phyloP scores from a whole-genome alignment of 2,113 vertebrate species.

The Toxotes chatareus region DNA sequence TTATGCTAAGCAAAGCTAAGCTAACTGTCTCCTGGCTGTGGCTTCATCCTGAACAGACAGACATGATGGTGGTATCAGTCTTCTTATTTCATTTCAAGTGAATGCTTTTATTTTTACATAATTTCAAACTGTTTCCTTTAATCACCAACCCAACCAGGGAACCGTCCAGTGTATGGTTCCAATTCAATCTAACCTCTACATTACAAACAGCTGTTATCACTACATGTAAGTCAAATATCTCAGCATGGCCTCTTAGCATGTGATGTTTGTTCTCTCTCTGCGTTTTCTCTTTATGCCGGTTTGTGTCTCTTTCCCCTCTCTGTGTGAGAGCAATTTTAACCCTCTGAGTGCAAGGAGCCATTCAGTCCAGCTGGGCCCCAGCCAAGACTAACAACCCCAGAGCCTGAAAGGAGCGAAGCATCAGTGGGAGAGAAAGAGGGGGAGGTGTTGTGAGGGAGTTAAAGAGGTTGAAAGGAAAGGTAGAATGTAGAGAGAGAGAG shows the following conservation, averaged over 20 bases:
- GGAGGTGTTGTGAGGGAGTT: slow-evolving; percentile 36
- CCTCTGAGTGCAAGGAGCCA: slow-evolving; percentile 38
- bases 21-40: not conserved
- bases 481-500: slow-evolving; percentile 11
- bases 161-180: not conserved
- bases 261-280: slow-evolving; percentile 8
- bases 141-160: not conserved
- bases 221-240: not conserved
- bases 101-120: not conserved
- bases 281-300: not conserved
- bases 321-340: slow-evolving; percentile 56
- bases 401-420: slow-evolving; percentile 48
- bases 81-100: not conserved
- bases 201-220: not conserved
- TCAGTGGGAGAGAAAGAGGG: slow-evolving; percentile 32
- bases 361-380: slow-evolving; percentile 40
- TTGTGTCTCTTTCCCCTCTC: slow-evolving; percentile 21
- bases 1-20: not conserved
- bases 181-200: not conserved
- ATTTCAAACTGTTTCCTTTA: not conserved
- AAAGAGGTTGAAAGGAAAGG: slow-evolving; percentile 37
- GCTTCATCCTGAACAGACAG: not conserved
- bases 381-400: slow-evolving; percentile 67
- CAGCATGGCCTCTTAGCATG: not conserved
- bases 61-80: not conserved